Evolutionary conservation across 2,797 vertebrate species (phyloP), one percentile per base, ranked within the genome.

Genomic region (Alcedo atthis): DNA sequence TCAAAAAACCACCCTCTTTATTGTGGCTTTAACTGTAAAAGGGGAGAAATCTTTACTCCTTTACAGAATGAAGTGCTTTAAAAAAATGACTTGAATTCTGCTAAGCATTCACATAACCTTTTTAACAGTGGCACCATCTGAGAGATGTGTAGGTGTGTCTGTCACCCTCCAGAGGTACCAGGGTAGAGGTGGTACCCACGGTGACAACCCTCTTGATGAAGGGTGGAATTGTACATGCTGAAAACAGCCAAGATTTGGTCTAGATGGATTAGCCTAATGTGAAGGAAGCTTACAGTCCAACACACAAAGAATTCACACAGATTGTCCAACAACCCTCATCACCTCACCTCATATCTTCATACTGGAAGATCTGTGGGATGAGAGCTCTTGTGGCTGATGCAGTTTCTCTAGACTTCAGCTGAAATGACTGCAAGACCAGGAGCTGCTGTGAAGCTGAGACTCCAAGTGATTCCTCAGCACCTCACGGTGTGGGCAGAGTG

Each of bases 211-310:
- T 81, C 81, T 71, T 92, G 75, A 32, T 53, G 69, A 87, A 81
- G 51, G 40, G 62, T 88, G 57, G 51, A 83, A 92, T 49, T 89
- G 74, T 37, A 20, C 33, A 4, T 42, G 8, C 51, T 81, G 67
- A 79, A 64, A 81, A 37, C 5, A 78, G 7, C 35, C 40, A 25
- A 28, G 42, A 30, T 16, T 67, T 37, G 35, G 48, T 55, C 49
- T 81, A 95, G 66, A 33, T 95, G 92, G 78, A 87, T 68, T 81
- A 89, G 54, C 49, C 80, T 73, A 40, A 94, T 81, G 80, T 78
- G 79, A 92, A 94, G 43, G 51, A 90, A 91, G 70, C 22, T 77
- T 77, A 83, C 69, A 92, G 48, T 46, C 57, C n/a, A 49, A 61
- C 43, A 89, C 8, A 45, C 33, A 87, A 67, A 48, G 51, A 63